Conservation (phyloP, 2,888 invertebrate genomes). For the Griposia aprilina region DNA sequence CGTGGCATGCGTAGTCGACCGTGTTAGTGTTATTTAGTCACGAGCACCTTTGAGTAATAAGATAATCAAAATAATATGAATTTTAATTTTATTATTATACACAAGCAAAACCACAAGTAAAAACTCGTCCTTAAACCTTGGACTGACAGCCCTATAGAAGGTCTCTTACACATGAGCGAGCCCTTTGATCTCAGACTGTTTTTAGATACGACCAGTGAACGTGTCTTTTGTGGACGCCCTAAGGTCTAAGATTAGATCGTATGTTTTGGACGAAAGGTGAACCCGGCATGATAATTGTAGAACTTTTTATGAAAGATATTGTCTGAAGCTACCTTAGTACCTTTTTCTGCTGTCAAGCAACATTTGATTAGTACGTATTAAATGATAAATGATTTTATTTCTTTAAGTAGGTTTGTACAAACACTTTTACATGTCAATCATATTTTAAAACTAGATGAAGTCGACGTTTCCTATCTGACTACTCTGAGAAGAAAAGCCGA, state of each 20-base stretch:
- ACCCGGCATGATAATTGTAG: background rate
- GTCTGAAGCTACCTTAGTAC: background rate
- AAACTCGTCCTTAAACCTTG: background rate
- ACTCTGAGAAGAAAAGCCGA: too few relatives aligned
- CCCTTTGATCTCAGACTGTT: conserved; percentile 44
- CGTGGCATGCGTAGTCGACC: too few relatives aligned
- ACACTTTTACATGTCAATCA: too few relatives aligned
- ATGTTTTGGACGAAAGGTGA: background rate
- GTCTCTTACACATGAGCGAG: conserved; percentile 49
- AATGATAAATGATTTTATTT: too few relatives aligned
- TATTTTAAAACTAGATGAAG: too few relatives aligned
- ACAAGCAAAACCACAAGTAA: conserved; percentile 10
- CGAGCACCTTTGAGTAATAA: too few relatives aligned
- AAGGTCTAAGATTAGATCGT: background rate
- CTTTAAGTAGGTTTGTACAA: too few relatives aligned
- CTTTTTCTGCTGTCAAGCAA: background rate
- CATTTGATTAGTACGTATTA: background rate
- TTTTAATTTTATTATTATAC: too few relatives aligned
- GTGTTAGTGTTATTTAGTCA: too few relatives aligned
- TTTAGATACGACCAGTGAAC: conserved; percentile 31
- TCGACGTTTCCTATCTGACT: too few relatives aligned
- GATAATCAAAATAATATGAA: too few relatives aligned
- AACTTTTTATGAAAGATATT: background rate
- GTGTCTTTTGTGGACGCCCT: conserved; percentile 23
- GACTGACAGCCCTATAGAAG: conserved; percentile 35